Conservation (phyloP, 23 tunicate genomes). For the Oikopleura dioica region DNA sequence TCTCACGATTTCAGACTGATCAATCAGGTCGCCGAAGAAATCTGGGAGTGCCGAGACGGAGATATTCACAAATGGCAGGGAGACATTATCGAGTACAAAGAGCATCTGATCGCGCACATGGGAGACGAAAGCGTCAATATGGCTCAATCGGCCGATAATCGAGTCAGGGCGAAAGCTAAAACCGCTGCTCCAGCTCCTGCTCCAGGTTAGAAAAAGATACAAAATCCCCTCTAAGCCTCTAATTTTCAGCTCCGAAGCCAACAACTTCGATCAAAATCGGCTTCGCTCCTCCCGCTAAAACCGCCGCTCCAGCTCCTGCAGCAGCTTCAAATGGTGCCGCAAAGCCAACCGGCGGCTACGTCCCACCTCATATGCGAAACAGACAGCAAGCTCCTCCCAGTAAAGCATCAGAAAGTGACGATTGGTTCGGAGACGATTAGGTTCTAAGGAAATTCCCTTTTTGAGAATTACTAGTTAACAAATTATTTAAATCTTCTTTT, state of each 20-base stretch:
- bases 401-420: neutral
- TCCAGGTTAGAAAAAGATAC: no score
- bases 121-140: neutral
- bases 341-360: neutral
- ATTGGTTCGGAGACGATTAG: neutral
- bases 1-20: constrained; percentile 49
- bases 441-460: no score
- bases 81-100: neutral
- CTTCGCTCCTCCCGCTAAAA: neutral
- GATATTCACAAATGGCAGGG: neutral
- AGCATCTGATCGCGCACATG: neutral
- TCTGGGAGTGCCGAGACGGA: neutral
- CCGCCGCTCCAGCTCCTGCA: neutral
- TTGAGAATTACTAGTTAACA: no score
- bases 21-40: neutral
- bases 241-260: neutral
- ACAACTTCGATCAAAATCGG: neutral
- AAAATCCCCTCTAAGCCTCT: no score
- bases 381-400: no score
- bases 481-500: no score
- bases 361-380: neutral
- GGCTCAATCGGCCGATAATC: neutral
- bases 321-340: neutral
- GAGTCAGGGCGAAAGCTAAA: no score
- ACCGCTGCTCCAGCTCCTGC: no score